Conservation (phyloP, 2,113 vertebrate genomes). For the Taurulus bubalis region DNA sequence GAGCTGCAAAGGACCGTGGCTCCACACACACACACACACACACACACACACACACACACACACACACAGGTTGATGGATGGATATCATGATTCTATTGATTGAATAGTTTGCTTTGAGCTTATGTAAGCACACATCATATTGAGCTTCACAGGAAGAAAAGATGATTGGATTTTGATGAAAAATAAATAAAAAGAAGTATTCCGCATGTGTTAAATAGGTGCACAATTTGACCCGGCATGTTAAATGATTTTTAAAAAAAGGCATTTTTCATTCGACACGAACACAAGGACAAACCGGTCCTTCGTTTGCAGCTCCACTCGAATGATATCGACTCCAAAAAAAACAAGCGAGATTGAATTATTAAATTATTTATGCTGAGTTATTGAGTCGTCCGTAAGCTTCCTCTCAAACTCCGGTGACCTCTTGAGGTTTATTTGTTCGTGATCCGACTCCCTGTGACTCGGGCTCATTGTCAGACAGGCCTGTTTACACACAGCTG, state of each 20-base stretch:
- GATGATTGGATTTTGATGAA: too few species aligned
- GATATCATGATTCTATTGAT: too few species aligned
- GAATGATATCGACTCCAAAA: neutral
- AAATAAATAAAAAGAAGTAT: neutral
- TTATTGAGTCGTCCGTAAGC: neutral
- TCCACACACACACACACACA: too few species aligned
- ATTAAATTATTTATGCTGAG: neutral
- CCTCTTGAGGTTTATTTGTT: neutral
- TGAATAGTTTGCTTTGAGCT: too few species aligned
- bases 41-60: too few species aligned
- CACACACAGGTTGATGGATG: too few species aligned
- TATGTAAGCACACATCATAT: too few species aligned
- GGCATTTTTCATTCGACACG: too few species aligned
- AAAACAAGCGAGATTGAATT: neutral
- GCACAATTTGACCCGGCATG: too few species aligned
- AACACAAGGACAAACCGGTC: neutral
- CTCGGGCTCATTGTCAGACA: neutral
- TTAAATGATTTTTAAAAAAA: too few species aligned
- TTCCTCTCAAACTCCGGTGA: slow-evolving; percentile 5
- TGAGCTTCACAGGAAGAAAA: too few species aligned
- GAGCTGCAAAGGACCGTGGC: too few species aligned
- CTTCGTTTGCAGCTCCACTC: neutral
- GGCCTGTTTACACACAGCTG: slow-evolving; percentile 19
- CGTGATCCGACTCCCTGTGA: neutral
- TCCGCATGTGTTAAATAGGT: neutral